These are phyloP conservation scores for Bedellia somnulentella DNA, from an alignment of 2,888 invertebrate genomes.

Conservation along the genomic window DNA sequence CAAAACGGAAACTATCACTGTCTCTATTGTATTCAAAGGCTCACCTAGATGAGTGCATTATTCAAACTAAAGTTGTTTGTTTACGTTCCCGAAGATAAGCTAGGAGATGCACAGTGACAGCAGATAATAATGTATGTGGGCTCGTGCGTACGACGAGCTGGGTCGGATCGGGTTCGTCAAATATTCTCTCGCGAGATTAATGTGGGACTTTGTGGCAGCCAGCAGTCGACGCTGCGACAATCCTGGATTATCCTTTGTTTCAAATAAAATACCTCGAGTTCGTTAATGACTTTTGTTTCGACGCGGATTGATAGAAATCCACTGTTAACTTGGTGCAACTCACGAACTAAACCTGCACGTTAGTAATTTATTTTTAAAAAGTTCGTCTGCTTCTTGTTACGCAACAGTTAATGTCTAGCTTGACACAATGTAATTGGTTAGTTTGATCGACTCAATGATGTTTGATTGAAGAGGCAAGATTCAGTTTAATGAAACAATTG, in stretches of 20 bases:
- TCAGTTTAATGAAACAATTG: slow-evolving; percentile 56
- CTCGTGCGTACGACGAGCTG: slow-evolving; percentile 18
- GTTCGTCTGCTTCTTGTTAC: too few species aligned
- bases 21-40: slow-evolving; percentile 48
- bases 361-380: too few species aligned
- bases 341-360: too few species aligned
- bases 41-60: slow-evolving; percentile 48
- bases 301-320: slow-evolving; percentile 19
- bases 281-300: slow-evolving; percentile 32
- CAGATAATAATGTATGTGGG: slow-evolving; percentile 23
- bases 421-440: slow-evolving; percentile 28
- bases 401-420: too few species aligned
- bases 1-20: slow-evolving; percentile 58
- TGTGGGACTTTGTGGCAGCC: slow-evolving; percentile 41
- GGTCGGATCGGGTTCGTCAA: slow-evolving; percentile 30
- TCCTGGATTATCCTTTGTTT: slow-evolving; percentile 49
- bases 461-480: slow-evolving; percentile 42
- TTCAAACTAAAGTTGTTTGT: slow-evolving; percentile 51
- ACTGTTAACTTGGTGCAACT: too few species aligned
- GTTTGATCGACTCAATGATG: slow-evolving; percentile 42
- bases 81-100: slow-evolving; percentile 39
- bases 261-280: slow-evolving; percentile 34
- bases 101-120: slow-evolving; percentile 32
- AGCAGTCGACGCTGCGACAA: slow-evolving; percentile 34
- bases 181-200: slow-evolving; percentile 47